Conservation (phyloP, 2,888 invertebrate genomes). For the Saturnia pavonia region DNA sequence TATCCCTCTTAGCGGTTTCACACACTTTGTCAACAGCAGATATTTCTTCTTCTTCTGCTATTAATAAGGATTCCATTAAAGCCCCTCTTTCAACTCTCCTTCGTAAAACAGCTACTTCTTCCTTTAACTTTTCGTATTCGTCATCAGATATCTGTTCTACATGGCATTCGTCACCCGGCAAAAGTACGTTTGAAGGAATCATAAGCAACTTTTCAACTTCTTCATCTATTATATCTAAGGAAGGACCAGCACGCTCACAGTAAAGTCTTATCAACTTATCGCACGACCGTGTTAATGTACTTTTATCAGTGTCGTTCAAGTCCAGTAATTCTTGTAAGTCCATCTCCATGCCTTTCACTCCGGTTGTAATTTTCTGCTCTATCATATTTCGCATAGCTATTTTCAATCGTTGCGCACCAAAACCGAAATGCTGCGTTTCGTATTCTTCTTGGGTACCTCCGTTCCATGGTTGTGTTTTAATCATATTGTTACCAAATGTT, state of each 20-base stretch:
- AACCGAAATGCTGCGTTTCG: slow-evolving; percentile 75
- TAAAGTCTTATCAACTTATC: slow-evolving; percentile 65
- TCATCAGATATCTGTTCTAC: slow-evolving; percentile 56
- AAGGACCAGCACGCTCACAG: slow-evolving; percentile 64
- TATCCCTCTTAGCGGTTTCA: slow-evolving; percentile 68
- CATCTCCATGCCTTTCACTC: slow-evolving; percentile 68
- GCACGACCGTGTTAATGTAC: slow-evolving; percentile 61
- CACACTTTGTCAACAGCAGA: slow-evolving; percentile 61
- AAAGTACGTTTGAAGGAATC: slow-evolving; percentile 65
- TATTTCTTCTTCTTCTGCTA: slow-evolving; percentile 66
- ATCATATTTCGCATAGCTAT: slow-evolving; percentile 73
- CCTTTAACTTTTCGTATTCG: slow-evolving; percentile 60
- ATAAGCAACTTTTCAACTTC: slow-evolving; percentile 66
- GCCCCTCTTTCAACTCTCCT: slow-evolving; percentile 66
- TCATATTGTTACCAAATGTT: slow-evolving; percentile 45
- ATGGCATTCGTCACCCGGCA: slow-evolving; percentile 71
- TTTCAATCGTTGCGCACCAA: slow-evolving; percentile 71
- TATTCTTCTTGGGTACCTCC: slow-evolving; percentile 76
- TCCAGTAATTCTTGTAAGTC: slow-evolving; percentile 60
- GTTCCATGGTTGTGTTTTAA: slow-evolving; percentile 59
- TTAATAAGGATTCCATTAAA: slow-evolving; percentile 65
- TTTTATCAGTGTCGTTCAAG: slow-evolving; percentile 67
- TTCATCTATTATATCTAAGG: slow-evolving; percentile 58
- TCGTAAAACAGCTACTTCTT: slow-evolving; percentile 58
- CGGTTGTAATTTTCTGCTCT: slow-evolving; percentile 66